These are phyloP conservation scores for Mythimna lalbum DNA, from an alignment of 2,888 invertebrate species.

Conservation along the genomic window DNA sequence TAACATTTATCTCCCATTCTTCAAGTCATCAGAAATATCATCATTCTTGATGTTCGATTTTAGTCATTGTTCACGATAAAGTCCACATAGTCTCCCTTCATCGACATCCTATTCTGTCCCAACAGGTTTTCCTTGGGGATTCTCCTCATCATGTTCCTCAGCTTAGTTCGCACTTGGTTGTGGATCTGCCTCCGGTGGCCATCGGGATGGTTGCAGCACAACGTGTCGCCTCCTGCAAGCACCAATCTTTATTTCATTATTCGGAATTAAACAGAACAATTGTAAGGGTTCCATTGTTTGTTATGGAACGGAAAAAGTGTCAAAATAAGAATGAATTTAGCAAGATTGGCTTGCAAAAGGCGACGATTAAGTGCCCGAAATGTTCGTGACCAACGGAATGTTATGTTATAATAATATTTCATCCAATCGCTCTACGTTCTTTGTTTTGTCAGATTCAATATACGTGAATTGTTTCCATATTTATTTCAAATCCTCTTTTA, in stretches of 20 bases:
- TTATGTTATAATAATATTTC: not conserved
- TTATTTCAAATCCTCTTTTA: not conserved
- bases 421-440: not conserved
- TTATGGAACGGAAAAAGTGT: not conserved
- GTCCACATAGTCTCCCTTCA: conserved; percentile 83
- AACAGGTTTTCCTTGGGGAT: conserved; percentile 83
- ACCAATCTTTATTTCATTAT: conserved; percentile 76
- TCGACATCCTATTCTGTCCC: conserved; percentile 61
- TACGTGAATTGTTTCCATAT: not conserved
- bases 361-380: conserved; percentile 60
- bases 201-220: conserved; percentile 76
- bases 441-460: not conserved
- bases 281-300: not conserved
- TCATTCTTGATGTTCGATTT: conserved; percentile 1
- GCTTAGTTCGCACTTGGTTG: conserved; percentile 76
- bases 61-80: conserved; percentile 87
- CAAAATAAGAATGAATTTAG: conserved; percentile 31
- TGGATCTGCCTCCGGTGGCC: conserved; percentile 84
- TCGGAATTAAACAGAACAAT: conserved; percentile 42
- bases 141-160: conserved; percentile 75
- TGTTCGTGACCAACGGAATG: not conserved
- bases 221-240: conserved; percentile 87
- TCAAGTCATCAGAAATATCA: not conserved
- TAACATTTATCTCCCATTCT: conserved; percentile 10
- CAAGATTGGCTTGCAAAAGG: conserved; percentile 79